Evolutionary conservation across 2,797 vertebrate species (phyloP).

Genomic region (Sylvilagus floridanus): DNA sequence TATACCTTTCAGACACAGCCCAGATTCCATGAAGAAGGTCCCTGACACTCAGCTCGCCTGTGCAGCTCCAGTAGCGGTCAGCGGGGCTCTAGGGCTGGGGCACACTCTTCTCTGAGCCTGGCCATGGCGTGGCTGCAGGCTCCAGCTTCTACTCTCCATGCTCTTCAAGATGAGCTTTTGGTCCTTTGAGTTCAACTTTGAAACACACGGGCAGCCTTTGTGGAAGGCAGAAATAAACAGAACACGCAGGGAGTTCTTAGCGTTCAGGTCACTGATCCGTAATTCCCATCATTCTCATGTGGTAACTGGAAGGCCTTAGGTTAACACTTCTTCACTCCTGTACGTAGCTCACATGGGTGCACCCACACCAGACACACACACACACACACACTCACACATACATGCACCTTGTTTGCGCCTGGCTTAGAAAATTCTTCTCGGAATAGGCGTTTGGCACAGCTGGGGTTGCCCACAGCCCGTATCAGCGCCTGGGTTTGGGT

Average conservation of each 20-base stretch:
- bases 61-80: background rate
- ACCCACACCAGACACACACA: background rate
- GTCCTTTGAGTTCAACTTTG: conserved; percentile 11
- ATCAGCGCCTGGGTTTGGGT: too few species aligned
- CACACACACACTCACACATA: background rate
- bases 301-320: background rate
- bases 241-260: conserved; percentile 13
- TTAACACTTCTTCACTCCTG: conserved; percentile 15
- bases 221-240: conserved; percentile 43
- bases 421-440: background rate
- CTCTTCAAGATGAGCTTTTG: background rate
- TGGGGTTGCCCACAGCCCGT: too few species aligned
- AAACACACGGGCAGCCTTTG: background rate
- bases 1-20: background rate
- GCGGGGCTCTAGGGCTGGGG: background rate
- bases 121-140: background rate
- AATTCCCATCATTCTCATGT: background rate
- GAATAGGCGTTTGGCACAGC: background rate
- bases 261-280: background rate
- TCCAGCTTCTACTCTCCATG: background rate
- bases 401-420: background rate
- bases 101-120: background rate
- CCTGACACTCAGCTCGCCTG: background rate
- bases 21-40: background rate
- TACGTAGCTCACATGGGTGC: background rate